Base-by-base conservation (phyloP, 2,113 vertebrate species). In the Eubucco bourcierii region DNA sequence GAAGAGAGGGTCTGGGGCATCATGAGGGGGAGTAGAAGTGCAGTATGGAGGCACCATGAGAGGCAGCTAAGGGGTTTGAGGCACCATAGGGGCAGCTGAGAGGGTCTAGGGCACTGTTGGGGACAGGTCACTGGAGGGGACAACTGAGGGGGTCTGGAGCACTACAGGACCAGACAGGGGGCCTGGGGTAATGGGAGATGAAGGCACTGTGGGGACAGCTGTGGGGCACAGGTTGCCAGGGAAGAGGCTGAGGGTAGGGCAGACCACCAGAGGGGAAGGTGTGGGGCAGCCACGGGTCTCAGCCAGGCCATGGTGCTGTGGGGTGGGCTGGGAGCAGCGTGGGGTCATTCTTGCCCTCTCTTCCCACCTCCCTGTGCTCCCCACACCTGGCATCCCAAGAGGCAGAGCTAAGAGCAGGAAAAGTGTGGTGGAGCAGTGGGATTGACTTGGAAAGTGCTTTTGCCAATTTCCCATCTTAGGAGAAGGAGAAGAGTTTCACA, bases 341-440 rank as follows among this genome's bases (percentile, higher is more conserved):
- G 41, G 11, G 56, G 47, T 14, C 31, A 34, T 29, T 63, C n/a
- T n/a, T 31, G 47, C 13, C 28, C 18, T 4, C 19, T 16, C 29
- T 20, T 46, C 3, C n/a, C 10, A 0, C 33, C 74, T n/a, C 71
- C 61, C 13, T 2, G 2, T 16, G 10, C 41, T 47, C 50, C 29
- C 34, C 2, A 1, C 21, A 17, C 55, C 79, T 4, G 1, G 10
- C 16, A 12, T 24, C 31, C n/a, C 1, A 2, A 41, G 44, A 18
- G 65, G 29, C 21, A 4, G 31, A 27, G 16, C 11, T 6, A 13
- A 28, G 50, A 33, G 37, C n/a, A 2, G 25, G 37, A 21, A 18
- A 19, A 27, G 21, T 59, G 18, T 20, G 41, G 9, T 27, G 6
- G 34, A 52, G 20, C 3, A 11, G 33, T 24, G 31, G 18, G 21